These are phyloP conservation scores for Pao palembangensis DNA, from an alignment of 2,113 vertebrate species.

Conservation along the genomic window DNA sequence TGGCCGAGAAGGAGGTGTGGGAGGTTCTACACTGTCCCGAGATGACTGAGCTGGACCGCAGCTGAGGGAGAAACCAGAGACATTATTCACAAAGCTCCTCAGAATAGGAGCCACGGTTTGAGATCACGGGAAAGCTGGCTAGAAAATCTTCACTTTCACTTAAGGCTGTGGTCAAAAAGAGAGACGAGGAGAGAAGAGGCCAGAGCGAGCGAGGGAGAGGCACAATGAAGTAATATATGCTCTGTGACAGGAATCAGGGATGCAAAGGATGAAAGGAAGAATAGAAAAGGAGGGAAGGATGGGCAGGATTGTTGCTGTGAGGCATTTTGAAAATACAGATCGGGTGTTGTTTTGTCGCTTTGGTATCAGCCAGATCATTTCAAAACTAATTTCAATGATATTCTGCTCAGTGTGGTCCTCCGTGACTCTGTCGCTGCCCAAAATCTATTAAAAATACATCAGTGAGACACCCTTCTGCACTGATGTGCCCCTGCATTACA, in stretches of 20 bases:
- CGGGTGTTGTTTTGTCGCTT: background rate
- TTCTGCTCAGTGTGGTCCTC: background rate
- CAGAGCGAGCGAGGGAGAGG: constrained; percentile 17
- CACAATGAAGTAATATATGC: constrained; percentile 38
- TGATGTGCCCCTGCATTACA: background rate
- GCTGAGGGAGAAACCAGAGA: constrained; percentile 1
- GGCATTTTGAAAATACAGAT: background rate
- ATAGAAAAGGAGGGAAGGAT: constrained; percentile 5
- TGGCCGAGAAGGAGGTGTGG: background rate
- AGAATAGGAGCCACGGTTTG: constrained; percentile 26
- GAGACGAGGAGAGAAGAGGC: constrained; percentile 23
- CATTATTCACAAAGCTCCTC: constrained; percentile 34
- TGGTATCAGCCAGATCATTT: background rate
- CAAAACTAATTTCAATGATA: background rate
- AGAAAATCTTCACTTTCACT: constrained; percentile 52
- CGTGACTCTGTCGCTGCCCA: background rate
- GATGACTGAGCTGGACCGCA: constrained; percentile 9
- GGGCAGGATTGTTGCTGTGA: background rate
- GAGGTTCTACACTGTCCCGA: background rate
- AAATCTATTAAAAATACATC: constrained; percentile 4
- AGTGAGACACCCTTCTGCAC: background rate
- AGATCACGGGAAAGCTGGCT: constrained; percentile 39
- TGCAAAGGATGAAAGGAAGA: constrained; percentile 7
- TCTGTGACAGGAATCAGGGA: constrained; percentile 34
- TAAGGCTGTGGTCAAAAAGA: constrained; percentile 16